Evolutionary conservation across 2,888 invertebrate genomes (phyloP).

Genomic region (Orthosia incerta): DNA sequence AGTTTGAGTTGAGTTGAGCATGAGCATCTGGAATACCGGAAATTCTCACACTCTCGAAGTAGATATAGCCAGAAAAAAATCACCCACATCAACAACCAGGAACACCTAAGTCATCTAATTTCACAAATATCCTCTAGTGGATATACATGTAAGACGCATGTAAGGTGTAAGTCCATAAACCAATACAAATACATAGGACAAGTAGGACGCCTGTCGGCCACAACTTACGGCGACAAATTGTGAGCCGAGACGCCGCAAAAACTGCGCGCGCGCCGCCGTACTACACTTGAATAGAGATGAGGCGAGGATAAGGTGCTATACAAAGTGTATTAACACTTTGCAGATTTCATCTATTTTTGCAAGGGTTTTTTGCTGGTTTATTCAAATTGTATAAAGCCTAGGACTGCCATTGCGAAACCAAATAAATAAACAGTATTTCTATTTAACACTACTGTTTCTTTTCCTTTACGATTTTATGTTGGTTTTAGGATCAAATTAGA

Average conservation of each 20-base stretch:
- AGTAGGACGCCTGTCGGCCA: conserved; percentile 47
- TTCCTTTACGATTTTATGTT: background rate
- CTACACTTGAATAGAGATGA: conserved; percentile 55
- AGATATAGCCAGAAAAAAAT: background rate
- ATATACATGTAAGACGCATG: background rate
- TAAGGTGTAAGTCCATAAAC: conserved; percentile 54
- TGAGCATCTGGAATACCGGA: too few species aligned
- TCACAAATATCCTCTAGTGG: conserved; percentile 12
- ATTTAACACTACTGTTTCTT: too few species aligned
- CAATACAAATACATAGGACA: conserved; percentile 57
- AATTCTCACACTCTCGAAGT: background rate
- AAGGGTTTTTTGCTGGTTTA: background rate
- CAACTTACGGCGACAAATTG: conserved; percentile 70
- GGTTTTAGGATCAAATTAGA: background rate
- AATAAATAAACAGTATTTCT: background rate
- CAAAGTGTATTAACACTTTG: conserved; percentile 16
- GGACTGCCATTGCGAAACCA: background rate
- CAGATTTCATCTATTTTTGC: conserved; percentile 7
- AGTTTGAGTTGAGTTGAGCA: too few species aligned
- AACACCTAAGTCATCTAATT: conserved; percentile 16
- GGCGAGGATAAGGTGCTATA: conserved; percentile 38
- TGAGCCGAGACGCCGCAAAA: conserved; percentile 62
- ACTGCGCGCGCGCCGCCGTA: conserved; percentile 43
- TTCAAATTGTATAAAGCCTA: background rate
- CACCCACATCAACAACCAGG: background rate